Percentiles rank a stretch among this genome's conserved stretches.
Conservation (phyloP, 1,140 invertebrate genomes). For the Brachionus manjavacas region DNA sequence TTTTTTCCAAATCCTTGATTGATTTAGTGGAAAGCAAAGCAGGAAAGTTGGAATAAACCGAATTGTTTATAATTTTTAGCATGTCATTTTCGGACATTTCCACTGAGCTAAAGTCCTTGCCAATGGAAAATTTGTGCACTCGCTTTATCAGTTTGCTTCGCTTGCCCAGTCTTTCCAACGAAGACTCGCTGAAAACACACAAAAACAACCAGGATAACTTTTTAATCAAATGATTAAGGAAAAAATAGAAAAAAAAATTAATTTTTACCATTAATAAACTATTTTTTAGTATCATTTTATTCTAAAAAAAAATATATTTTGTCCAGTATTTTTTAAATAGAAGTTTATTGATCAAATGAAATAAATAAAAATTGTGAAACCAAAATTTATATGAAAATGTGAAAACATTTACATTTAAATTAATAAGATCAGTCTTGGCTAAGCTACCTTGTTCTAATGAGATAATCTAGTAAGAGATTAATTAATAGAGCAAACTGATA, state of each 20-base stretch:
- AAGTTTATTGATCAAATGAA: background rate
- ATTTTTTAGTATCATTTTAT: background rate
- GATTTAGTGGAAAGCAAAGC: background rate
- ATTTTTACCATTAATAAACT: background rate
- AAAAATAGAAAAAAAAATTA: background rate
- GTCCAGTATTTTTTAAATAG: background rate
- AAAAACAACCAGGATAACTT: background rate
- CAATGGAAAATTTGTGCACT: slow-evolving; percentile 6
- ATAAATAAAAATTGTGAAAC: background rate
- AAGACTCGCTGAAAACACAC: background rate
- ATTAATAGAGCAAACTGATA: background rate
- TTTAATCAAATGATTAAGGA: background rate
- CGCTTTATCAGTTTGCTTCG: background rate
- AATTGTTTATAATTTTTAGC: background rate
- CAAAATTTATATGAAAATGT: background rate
- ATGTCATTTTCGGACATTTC: slow-evolving; percentile 18
- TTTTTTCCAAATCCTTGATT: background rate
- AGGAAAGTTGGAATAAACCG: slow-evolving; percentile 20
- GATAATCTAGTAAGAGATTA: slow-evolving; percentile 5
- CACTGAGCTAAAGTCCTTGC: background rate
- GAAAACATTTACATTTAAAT: slow-evolving; percentile 10
- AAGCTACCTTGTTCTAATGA: slow-evolving; percentile 7
- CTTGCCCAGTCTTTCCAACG: background rate
- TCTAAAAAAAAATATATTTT: background rate
- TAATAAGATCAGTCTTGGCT: background rate